Conservation (phyloP, 2,888 invertebrate species). For the Xylocampa areola region DNA sequence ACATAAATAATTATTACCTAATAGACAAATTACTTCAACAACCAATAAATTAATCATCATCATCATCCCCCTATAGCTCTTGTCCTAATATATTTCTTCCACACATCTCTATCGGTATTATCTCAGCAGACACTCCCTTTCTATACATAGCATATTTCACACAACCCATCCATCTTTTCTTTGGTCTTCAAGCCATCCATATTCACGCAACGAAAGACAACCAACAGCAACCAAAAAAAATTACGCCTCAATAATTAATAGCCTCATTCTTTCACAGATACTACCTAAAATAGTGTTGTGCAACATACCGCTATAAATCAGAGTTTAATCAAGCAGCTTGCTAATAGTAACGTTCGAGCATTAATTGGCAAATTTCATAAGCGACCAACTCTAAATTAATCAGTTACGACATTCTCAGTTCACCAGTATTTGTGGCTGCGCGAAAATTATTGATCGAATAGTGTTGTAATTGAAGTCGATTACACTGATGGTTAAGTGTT, state of each 20-base stretch:
- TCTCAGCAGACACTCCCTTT: no score
- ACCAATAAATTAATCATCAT: no score
- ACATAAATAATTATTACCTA: no score
- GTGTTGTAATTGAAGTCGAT: constrained; percentile 35
- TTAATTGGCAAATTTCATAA: constrained; percentile 74
- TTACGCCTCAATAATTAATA: constrained; percentile 35
- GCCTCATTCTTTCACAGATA: constrained; percentile 53
- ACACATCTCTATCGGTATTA: no score
- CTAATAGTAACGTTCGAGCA: constrained; percentile 71
- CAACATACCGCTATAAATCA: constrained; percentile 50
- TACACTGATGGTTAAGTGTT: constrained; percentile 22
- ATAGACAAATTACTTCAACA: no score
- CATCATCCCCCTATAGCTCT: no score
- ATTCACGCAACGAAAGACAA: no score
- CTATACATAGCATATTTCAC: no score
- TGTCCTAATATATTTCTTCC: no score
- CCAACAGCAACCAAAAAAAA: no score
- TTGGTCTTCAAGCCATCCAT: no score
- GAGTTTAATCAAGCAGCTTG: constrained; percentile 63
- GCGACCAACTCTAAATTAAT: constrained; percentile 64
- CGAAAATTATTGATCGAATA: constrained; percentile 41
- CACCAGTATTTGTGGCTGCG: constrained; percentile 40
- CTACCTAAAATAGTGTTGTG: constrained; percentile 61
- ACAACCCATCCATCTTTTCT: no score
- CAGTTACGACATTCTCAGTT: constrained; percentile 59